Evolutionary conservation across 1,140 invertebrate genomes (phyloP), one percentile per base, ranked within the genome.

Genomic region (Camponotus vicinus): DNA sequence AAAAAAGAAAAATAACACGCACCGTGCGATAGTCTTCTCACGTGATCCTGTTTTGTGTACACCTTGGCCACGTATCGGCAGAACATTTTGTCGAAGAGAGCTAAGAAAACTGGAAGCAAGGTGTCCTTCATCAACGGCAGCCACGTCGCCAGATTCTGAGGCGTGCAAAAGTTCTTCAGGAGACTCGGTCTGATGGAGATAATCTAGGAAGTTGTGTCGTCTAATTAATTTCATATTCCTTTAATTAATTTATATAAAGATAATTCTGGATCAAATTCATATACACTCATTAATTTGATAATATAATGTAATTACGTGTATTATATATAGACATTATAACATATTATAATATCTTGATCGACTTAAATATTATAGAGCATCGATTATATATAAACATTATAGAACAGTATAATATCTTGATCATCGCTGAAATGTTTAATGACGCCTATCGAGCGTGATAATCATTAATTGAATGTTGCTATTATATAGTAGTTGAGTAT

Each of bases 1-100:
- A 55, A 45, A 11, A 45, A 11, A 11, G 11, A 11, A 9, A 37
- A 40, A 40, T 40, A 40, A 40, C 3, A 40, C 37, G 37, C 6
- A 40, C 93, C 93, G 71, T 94, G 94, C 32, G 93, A 93, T 32
- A 94, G 42, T 84, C 92, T 90, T 9, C 91, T 89, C 69, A 93
- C 71, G 63, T 91, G 88, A 73, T 94, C 92, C 86, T 94, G 93
- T 64, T 94, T 94, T 34, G 94, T 94, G 91, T 96, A 95, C 21
- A 95, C 92, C 89, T 94, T 94, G 34, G 94, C 94, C 6, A 96
- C 94, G 89, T 95, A 95, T 6, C 92, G 92, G 18, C 93, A 93
- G 86, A 96, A 96, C 92, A 95, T 95, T 85, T 95, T 94, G 90
- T 96, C 96, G 85, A 95, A 95, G 73, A 96, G 90, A 0, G 95